Percentiles rank a stretch among this genome's conserved stretches.
phyloP scores from a whole-genome alignment of 2,113 vertebrate genomes.

The Spizaetus ornatus region DNA sequence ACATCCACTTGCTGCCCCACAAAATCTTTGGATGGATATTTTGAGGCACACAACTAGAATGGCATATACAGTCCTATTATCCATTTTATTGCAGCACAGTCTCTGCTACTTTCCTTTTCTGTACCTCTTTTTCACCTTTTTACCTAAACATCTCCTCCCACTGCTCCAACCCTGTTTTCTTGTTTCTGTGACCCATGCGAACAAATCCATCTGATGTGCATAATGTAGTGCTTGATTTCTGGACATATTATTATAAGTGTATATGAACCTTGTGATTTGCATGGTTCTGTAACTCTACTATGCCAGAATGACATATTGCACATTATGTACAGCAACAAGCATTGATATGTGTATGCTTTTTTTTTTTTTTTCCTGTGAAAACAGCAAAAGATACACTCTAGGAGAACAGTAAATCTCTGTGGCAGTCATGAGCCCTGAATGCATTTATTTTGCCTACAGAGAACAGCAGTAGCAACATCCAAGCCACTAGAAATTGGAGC shows the following conservation, averaged over 20 bases:
- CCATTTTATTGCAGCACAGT: too few species aligned
- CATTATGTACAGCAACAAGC: neutral
- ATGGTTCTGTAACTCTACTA: neutral
- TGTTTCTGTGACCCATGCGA: neutral
- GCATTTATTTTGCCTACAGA: neutral
- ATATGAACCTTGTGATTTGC: neutral
- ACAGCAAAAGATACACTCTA: neutral
- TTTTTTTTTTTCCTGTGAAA: neutral
- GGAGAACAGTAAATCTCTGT: neutral
- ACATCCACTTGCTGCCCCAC: neutral
- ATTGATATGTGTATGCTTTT: neutral
- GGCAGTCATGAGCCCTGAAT: neutral
- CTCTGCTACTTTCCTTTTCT: neutral
- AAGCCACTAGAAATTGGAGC: neutral
- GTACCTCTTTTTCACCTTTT: neutral
- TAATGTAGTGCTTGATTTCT: neutral
- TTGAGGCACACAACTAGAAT: neutral
- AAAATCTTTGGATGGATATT: neutral
- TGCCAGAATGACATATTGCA: neutral
- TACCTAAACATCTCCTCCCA: neutral
- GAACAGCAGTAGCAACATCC: neutral
- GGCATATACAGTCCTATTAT: too few species aligned
- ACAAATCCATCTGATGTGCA: neutral
- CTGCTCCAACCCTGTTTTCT: neutral
- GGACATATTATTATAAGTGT: neutral